A percentile compares a stretch with the other conserved stretches of the same genome.
Conservation (phyloP, 2,113 vertebrate species). For the Eurystomus gularis region DNA sequence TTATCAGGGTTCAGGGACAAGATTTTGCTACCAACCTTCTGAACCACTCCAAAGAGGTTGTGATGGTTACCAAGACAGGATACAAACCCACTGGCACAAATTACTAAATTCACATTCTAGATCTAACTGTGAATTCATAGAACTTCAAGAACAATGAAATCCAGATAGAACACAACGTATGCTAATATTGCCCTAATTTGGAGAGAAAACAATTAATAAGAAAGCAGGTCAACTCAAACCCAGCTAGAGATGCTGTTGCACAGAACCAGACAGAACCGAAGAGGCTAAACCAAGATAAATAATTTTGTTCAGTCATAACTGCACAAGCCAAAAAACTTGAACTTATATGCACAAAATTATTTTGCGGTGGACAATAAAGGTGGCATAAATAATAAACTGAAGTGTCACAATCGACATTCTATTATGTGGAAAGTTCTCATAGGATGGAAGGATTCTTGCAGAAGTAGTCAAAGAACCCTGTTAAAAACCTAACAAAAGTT, state of each 20-base stretch:
- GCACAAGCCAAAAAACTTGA: not conserved
- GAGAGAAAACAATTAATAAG: not conserved
- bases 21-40: not conserved
- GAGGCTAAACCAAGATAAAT: not conserved
- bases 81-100: not conserved
- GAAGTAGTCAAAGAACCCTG: not conserved
- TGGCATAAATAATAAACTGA: not conserved
- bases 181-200: conserved; percentile 43
- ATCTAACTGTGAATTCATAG: not conserved
- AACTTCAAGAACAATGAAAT: not conserved
- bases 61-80: not conserved
- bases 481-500: not conserved
- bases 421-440: not conserved
- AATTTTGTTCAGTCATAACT: not conserved
- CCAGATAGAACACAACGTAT: not conserved
- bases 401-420: not conserved
- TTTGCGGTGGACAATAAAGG: not conserved
- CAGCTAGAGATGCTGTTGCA: not conserved
- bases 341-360: not conserved
- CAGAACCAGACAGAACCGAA: not conserved
- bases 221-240: conserved; percentile 1
- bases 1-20: not conserved
- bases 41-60: not conserved
- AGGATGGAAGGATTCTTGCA: not conserved
- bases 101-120: not conserved